A percentile compares a stretch with the other conserved stretches of the same genome.
Evolutionary conservation across 2,888 invertebrate genomes (phyloP).

Genomic region (Dryobotodes eremita): DNA sequence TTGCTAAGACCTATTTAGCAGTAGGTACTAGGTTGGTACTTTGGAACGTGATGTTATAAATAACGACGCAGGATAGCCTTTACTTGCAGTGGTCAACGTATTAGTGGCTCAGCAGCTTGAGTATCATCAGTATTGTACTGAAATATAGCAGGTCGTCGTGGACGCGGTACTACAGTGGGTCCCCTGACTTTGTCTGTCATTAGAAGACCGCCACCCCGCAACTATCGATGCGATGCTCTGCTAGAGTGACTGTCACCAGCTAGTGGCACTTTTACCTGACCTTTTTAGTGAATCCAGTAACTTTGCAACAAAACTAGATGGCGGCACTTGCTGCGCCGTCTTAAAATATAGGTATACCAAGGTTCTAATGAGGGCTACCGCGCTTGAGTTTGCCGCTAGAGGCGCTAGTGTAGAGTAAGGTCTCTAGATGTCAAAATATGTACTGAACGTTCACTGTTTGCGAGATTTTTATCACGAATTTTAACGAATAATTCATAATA

Average conservation of each 20-base stretch:
- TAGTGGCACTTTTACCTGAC: background rate
- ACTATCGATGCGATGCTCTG: background rate
- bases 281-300: background rate
- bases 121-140: too few relatives aligned
- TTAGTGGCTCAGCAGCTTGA: too few relatives aligned
- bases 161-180: background rate
- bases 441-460: too few relatives aligned
- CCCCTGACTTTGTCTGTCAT: background rate
- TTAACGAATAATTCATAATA: too few relatives aligned
- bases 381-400: too few relatives aligned
- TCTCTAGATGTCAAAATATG: too few relatives aligned
- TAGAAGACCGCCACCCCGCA: background rate
- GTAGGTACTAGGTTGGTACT: background rate
- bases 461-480: too few relatives aligned
- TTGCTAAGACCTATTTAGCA: background rate
- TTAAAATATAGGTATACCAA: background rate
- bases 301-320: background rate
- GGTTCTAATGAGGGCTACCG: too few relatives aligned
- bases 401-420: too few relatives aligned
- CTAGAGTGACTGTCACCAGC: background rate
- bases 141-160: background rate
- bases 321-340: background rate
- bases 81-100: too few relatives aligned
- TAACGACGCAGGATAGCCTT: too few relatives aligned
- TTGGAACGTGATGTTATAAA: background rate